Evolutionary conservation across 1,140 invertebrate genomes (phyloP).

Genomic region (Drosophila tristis): DNA sequence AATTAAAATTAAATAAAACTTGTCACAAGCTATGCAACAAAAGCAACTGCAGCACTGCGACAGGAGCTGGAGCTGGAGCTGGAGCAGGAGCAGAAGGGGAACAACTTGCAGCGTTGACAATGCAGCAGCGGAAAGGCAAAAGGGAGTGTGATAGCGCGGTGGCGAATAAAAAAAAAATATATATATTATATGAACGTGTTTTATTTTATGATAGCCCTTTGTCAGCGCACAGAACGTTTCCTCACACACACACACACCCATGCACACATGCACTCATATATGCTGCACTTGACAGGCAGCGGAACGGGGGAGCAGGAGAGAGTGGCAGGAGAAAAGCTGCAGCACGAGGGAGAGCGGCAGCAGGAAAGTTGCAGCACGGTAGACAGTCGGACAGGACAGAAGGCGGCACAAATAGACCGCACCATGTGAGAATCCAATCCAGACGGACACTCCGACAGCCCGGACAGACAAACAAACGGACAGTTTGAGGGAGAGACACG

Average conservation of each 20-base stretch:
- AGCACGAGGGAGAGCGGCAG: background rate
- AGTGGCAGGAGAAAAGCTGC: conserved; percentile 1
- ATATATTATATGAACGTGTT: conserved; percentile 66
- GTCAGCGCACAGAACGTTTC: conserved; percentile 63
- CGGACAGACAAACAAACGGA: conserved; percentile 11
- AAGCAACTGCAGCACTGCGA: background rate
- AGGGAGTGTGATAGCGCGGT: conserved; percentile 4
- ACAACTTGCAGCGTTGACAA: conserved; percentile 41
- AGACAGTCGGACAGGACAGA: conserved; percentile 28
- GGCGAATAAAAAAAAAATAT: conserved; percentile 21
- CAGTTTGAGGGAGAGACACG: conserved; percentile 53
- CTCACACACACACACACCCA: conserved; percentile 39
- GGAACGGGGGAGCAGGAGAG: conserved; percentile 19
- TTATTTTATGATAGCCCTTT: conserved; percentile 81
- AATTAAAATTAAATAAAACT: conserved; percentile 81
- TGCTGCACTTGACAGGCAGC: conserved; percentile 68
- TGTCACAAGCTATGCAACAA: conserved; percentile 70
- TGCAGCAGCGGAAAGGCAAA: conserved; percentile 14
- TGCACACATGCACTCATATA: background rate
- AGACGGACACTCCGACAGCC: conserved; percentile 12
- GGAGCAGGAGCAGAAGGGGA: too few species aligned
- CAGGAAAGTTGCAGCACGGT: conserved; percentile 22
- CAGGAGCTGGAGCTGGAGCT: too few species aligned
- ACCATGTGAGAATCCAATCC: conserved; percentile 59
- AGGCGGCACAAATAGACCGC: conserved; percentile 72